Evolutionary conservation across 1,140 invertebrate species (phyloP).

Genomic region (Plodia interpunctella): DNA sequence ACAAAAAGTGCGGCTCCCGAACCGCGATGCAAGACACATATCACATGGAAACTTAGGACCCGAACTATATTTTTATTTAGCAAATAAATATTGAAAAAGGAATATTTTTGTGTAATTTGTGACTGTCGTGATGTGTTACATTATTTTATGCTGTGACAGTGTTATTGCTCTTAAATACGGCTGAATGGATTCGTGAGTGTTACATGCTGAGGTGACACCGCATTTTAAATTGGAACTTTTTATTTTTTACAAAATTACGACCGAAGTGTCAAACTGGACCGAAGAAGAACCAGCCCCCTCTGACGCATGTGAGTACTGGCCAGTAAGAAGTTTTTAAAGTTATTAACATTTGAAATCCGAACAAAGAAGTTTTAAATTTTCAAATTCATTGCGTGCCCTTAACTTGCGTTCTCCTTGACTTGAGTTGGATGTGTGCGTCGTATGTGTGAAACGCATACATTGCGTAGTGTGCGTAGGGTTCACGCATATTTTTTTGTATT

Average conservation of each 20-base stretch:
- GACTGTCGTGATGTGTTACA: conserved; percentile 58
- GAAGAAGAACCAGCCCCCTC: conserved; percentile 68
- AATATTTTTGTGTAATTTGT: conserved; percentile 57
- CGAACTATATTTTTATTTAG: conserved; percentile 58
- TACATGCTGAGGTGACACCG: conserved; percentile 53
- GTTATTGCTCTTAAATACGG: conserved; percentile 46
- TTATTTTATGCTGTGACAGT: conserved; percentile 52
- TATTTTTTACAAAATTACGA: conserved; percentile 69
- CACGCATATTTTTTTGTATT: conserved; percentile 73
- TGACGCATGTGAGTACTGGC: conserved; percentile 69
- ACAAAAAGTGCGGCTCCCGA: conserved; percentile 29
- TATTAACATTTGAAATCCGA: conserved; percentile 20
- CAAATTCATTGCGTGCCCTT: conserved; percentile 40
- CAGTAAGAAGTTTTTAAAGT: neutral
- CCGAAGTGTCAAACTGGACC: conserved; percentile 74
- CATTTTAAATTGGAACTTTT: conserved; percentile 49
- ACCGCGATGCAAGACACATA: conserved; percentile 63
- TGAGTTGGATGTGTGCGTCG: conserved; percentile 29
- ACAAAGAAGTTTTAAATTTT: conserved; percentile 27
- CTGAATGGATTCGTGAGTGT: conserved; percentile 47
- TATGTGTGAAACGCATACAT: conserved; percentile 29
- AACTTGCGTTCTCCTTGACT: conserved; percentile 54
- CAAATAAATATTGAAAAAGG: conserved; percentile 34
- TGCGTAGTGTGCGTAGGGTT: conserved; percentile 50
- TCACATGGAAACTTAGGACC: conserved; percentile 72